A percentile compares a stretch with the other conserved stretches of the same genome.
Conservation (phyloP, 2,797 vertebrate genomes). For the Sphaeramia orbicularis region DNA sequence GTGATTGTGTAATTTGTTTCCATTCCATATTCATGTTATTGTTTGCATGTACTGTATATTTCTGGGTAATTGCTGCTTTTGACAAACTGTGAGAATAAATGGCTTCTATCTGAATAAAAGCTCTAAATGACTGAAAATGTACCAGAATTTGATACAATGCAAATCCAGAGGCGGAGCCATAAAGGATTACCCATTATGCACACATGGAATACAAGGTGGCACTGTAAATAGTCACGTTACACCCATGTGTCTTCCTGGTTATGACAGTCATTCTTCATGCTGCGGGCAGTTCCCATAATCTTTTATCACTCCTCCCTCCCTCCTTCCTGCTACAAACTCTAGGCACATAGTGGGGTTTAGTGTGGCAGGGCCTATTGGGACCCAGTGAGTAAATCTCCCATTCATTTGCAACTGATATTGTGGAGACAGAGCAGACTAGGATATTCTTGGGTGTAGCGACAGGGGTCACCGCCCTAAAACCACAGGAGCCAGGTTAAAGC, state of each 20-base stretch:
- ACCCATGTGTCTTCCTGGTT: conserved; percentile 7
- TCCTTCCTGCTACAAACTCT: conserved; percentile 3
- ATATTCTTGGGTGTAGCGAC: background rate
- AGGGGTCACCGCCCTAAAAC: conserved; percentile 8
- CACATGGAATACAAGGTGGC: conserved; percentile 18
- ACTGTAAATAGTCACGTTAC: conserved; percentile 7
- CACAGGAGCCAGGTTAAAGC: conserved; percentile 6
- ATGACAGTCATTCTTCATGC: conserved; percentile 12
- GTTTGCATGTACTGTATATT: conserved; percentile 1
- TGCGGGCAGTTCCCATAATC: conserved; percentile 24
- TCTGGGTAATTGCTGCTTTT: background rate
- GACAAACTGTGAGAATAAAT: background rate
- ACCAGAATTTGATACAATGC: background rate
- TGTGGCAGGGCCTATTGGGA: conserved; percentile 18
- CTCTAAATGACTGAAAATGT: too few species aligned
- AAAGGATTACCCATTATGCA: conserved; percentile 6
- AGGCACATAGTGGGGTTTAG: conserved; percentile 2
- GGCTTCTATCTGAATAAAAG: background rate
- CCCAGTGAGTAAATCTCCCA: background rate
- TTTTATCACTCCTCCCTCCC: background rate
- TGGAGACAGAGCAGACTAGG: conserved; percentile 14
- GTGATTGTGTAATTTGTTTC: conserved; percentile 22
- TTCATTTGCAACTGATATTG: conserved; percentile 31
- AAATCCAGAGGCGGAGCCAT: conserved; percentile 1
- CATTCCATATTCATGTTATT: background rate